Conservation (phyloP, 2,888 invertebrate genomes). For the Ormia ochracea region DNA sequence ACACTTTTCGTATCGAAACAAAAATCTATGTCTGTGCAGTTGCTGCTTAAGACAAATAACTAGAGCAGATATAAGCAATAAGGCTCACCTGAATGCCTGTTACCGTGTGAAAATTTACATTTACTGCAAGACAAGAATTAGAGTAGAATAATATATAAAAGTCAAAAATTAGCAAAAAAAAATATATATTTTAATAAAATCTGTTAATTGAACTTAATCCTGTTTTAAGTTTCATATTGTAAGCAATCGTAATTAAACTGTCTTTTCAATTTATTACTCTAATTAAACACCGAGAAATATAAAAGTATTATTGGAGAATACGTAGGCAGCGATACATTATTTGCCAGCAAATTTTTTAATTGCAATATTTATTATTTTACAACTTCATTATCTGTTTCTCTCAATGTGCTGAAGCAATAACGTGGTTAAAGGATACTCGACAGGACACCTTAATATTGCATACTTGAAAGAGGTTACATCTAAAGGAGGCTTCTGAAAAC, state of each 20-base stretch:
- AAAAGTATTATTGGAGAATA: constrained; percentile 5
- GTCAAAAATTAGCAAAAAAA: not conserved
- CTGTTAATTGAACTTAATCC: constrained; percentile 8
- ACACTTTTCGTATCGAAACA: too few relatives aligned
- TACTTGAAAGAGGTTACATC: too few relatives aligned
- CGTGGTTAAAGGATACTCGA: not conserved
- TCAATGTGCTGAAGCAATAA: not conserved
- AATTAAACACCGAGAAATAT: not conserved
- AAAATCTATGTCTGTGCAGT: not conserved
- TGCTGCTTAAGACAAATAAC: constrained; percentile 12
- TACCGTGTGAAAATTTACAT: constrained; percentile 15
- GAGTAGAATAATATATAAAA: not conserved
- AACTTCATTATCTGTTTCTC: not conserved
- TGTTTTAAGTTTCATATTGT: not conserved
- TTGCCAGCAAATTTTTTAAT: not conserved
- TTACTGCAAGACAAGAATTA: not conserved
- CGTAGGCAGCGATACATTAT: constrained; percentile 31
- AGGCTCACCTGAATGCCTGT: not conserved
- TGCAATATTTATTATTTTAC: not conserved
- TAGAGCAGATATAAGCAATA: not conserved
- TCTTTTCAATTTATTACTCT: constrained; percentile 16
- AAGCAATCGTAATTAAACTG: constrained; percentile 12
- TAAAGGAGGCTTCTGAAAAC: too few relatives aligned
- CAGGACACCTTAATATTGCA: too few relatives aligned
- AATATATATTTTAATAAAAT: constrained; percentile 18